These are phyloP conservation scores for Helarctos malayanus DNA, from an alignment of 2,797 vertebrate genomes.

Conservation along the genomic window DNA sequence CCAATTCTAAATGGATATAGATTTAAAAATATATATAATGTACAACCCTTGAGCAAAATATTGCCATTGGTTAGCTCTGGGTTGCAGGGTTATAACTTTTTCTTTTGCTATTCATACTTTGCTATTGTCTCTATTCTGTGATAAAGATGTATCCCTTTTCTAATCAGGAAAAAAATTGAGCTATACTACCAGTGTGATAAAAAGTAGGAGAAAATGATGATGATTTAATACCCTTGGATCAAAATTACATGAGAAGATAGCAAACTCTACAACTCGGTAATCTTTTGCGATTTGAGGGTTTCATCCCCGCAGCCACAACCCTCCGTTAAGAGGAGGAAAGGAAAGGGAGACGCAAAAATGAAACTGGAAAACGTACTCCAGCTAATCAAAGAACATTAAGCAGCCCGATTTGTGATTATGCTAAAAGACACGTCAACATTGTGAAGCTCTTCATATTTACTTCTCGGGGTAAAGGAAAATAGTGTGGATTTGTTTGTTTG, in stretches of 20 bases:
- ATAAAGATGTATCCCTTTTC: neutral
- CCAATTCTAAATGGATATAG: neutral
- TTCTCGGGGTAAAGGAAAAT: neutral
- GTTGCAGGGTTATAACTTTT: neutral
- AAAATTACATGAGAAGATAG: neutral
- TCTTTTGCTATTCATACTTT: neutral
- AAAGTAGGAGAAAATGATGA: neutral
- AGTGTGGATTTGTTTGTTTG: neutral
- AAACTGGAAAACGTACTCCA: neutral
- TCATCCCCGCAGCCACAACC: neutral
- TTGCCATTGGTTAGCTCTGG: neutral
- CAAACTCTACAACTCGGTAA: neutral
- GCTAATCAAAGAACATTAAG: neutral
- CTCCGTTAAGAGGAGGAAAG: neutral
- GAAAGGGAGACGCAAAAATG: neutral
- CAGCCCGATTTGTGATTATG: neutral
- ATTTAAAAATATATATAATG: neutral
- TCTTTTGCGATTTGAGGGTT: neutral
- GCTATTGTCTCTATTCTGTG: neutral
- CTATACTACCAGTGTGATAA: neutral
- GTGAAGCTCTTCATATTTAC: neutral
- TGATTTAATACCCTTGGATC: neutral
- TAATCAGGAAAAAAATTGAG: conserved; percentile 16
- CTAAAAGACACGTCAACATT: neutral
- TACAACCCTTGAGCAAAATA: conserved; percentile 8